Conservation (phyloP, 1,140 invertebrate genomes). For the Drosophila kikkawai region DNA sequence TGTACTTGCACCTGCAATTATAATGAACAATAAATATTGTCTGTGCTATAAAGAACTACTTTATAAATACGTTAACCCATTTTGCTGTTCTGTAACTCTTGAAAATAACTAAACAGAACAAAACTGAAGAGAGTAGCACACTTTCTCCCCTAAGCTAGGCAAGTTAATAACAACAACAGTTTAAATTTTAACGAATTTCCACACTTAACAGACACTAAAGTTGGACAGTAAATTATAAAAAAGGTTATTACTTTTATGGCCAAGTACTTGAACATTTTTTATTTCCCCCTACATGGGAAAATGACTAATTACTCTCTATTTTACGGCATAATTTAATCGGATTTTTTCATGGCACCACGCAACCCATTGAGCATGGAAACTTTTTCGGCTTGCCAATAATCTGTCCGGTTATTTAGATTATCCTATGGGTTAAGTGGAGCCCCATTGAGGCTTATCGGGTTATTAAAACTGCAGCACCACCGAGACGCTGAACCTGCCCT, state of each 20-base stretch:
- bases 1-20: background rate
- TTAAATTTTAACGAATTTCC: background rate
- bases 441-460: conserved; percentile 11
- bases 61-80: background rate
- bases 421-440: conserved; percentile 8
- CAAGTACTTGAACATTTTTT: background rate
- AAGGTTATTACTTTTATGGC: background rate
- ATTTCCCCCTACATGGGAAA: background rate
- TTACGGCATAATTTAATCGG: conserved; percentile 7
- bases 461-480: conserved; percentile 13
- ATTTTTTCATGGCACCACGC: background rate
- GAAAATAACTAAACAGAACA: background rate
- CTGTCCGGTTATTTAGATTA: conserved; percentile 12
- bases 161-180: background rate
- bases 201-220: background rate
- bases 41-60: background rate
- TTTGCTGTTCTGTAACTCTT: background rate
- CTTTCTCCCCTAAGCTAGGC: background rate
- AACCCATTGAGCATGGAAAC: conserved; percentile 11
- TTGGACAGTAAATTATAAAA: background rate
- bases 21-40: background rate
- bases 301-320: conserved; percentile 15
- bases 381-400: conserved; percentile 13
- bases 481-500: conserved; percentile 23
- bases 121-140: background rate